Evolutionary conservation across 2,888 invertebrate genomes (phyloP).

Genomic region (Tipula confusa): DNA sequence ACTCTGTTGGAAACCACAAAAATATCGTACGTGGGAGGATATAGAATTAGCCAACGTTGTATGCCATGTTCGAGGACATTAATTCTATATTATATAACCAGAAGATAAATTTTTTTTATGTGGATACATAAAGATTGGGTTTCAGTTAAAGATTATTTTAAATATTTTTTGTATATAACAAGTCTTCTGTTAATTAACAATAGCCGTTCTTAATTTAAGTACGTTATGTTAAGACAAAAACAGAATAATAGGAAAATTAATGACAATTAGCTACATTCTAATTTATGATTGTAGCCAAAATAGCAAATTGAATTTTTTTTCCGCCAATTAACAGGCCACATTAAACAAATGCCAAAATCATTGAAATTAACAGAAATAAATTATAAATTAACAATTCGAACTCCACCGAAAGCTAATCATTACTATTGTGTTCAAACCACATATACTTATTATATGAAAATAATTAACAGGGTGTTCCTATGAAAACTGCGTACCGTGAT

Average conservation of each 20-base stretch:
- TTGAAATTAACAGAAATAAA: not conserved
- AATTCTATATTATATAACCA: not conserved
- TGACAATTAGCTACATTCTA: not conserved
- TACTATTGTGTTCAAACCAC: not conserved
- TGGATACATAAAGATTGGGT: too few species aligned
- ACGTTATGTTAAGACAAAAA: not conserved
- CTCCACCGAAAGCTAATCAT: not conserved
- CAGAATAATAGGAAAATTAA: not conserved
- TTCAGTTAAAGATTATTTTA: too few species aligned
- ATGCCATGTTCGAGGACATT: not conserved
- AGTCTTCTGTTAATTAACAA: not conserved
- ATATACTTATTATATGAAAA: too few species aligned
- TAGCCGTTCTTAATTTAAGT: too few species aligned
- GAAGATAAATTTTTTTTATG: not conserved
- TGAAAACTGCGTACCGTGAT: too few species aligned
- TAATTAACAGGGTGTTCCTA: too few species aligned
- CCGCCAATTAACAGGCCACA: not conserved
- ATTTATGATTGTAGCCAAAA: not conserved
- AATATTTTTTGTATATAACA: not conserved
- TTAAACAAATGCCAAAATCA: not conserved
- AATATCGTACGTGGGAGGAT: constrained; percentile 27
- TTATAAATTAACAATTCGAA: not conserved
- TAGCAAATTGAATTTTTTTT: not conserved
- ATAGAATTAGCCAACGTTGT: constrained; percentile 31
- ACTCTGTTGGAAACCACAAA: not conserved